phyloP scores from a whole-genome alignment of 2,888 invertebrate species.

The Lottia scabra region DNA sequence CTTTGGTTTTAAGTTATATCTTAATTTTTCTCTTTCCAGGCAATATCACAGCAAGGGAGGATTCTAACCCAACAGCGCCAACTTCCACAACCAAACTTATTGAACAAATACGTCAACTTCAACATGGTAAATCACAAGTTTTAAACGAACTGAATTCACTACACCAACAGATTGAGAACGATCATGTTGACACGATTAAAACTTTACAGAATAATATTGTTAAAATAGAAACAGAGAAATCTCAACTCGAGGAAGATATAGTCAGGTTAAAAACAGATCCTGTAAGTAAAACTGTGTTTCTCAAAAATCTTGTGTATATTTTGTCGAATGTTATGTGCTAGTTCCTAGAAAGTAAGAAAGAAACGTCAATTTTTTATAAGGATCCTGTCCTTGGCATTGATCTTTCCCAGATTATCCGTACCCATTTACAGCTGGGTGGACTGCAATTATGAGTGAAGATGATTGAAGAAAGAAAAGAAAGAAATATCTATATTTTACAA shows the following conservation, averaged over 20 bases:
- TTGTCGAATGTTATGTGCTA: no score
- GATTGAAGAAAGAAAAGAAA: no score
- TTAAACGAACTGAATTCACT: slow-evolving; percentile 28
- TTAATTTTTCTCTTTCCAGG: neutral
- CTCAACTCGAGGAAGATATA: slow-evolving; percentile 11
- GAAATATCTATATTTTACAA: no score
- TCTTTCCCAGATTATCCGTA: no score
- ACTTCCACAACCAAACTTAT: slow-evolving; percentile 34
- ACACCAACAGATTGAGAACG: slow-evolving; percentile 29
- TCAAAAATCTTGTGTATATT: no score
- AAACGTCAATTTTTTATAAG: no score
- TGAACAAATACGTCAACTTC: slow-evolving; percentile 45
- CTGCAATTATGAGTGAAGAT: no score
- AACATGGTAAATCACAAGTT: slow-evolving; percentile 41
- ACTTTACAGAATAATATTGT: slow-evolving; percentile 34
- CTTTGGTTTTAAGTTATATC: no score
- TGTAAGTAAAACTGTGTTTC: no score
- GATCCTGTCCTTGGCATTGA: no score
- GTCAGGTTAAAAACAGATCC: slow-evolving; percentile 5
- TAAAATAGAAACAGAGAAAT: slow-evolving; percentile 19
- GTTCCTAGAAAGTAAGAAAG: no score
- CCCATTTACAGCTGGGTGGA: no score
- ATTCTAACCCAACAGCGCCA: neutral
- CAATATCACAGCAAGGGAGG: slow-evolving; percentile 3
- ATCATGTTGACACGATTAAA: slow-evolving; percentile 31